Evolutionary conservation across 2,113 vertebrate genomes (phyloP).

Genomic region (Cebus imitator): DNA sequence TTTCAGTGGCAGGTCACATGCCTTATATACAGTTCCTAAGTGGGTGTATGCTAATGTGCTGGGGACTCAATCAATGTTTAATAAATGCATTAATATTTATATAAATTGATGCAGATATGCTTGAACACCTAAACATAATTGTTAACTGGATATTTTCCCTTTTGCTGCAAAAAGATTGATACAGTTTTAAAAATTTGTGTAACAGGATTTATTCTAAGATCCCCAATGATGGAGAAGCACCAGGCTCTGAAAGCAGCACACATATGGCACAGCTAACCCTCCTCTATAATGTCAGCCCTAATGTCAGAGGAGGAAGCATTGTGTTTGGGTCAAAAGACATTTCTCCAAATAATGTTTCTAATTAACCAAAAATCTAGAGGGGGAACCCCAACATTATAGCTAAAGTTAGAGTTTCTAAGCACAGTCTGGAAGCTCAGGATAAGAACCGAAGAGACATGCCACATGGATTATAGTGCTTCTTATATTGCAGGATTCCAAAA

Average conservation of each 20-base stretch:
- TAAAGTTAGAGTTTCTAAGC: neutral
- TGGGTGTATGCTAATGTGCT: neutral
- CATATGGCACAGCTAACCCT: neutral
- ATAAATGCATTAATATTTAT: neutral
- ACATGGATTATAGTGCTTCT: neutral
- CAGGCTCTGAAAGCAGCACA: neutral
- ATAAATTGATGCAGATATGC: neutral
- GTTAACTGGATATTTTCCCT: neutral
- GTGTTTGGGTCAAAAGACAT: neutral
- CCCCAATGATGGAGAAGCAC: neutral
- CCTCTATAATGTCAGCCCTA: rapidly evolving
- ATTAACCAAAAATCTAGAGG: neutral
- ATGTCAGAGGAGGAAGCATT: neutral
- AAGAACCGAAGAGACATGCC: neutral
- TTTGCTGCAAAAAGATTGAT: neutral
- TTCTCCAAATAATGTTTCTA: neutral
- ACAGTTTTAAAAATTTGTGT: neutral
- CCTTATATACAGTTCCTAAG: neutral
- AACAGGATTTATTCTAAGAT: neutral
- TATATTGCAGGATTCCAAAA: neutral
- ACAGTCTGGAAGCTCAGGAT: neutral
- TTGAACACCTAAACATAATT: neutral
- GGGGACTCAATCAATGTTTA: neutral
- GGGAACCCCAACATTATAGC: neutral
- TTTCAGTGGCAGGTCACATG: neutral